Evolutionary conservation across 23 tunicate species (phyloP), one percentile per base, ranked within the genome.

Genomic region (Phallusia fumigata): DNA sequence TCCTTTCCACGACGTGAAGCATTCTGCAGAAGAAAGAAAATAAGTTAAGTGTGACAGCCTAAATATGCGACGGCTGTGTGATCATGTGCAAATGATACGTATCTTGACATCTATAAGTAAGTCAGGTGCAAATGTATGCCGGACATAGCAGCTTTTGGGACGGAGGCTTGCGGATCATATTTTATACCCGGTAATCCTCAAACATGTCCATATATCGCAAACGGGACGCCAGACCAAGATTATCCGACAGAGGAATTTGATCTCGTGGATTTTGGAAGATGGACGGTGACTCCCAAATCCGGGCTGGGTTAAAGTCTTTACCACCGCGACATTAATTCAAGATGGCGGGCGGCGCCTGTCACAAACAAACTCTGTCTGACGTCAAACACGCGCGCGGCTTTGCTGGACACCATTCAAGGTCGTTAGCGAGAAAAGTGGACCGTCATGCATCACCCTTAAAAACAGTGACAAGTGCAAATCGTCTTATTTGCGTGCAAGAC

Each of bases 261-360:
- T 58, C 69, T 58, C 69, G 69, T 24, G 69, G 69, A 58, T 51
- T 51, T 51, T n/a, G n/a, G n/a, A n/a, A n/a, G 47, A 3, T 40
- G 69, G 28, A 58, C 10, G 47, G 47, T 40, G 47, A 40, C 8
- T 3, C 47, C 8, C 47, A 40, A 40, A 40, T 40, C 47, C 47
- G 69, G 69, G 28, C 69, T 58, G 69, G 69, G 69, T 58, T 58
- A 21, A 13, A 58, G 69, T 58, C 26, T 58, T 24, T 24, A 13
- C 69, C n/a, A n/a, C n/a, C 69, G 69, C 3, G 69, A 24, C 28
- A 21, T 58, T 58, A 58, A 6, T 22, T 58, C 28, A 58, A 58
- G 28, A 21, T 21, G 26, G 69, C 28, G 69, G 26, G 69, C 8
- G 69, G 69, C 69, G 28, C 69, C 5, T 58, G 69, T 24, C 69